phyloP scores from a whole-genome alignment of 2,113 vertebrate genomes.

The Phyllostomus hastatus region DNA sequence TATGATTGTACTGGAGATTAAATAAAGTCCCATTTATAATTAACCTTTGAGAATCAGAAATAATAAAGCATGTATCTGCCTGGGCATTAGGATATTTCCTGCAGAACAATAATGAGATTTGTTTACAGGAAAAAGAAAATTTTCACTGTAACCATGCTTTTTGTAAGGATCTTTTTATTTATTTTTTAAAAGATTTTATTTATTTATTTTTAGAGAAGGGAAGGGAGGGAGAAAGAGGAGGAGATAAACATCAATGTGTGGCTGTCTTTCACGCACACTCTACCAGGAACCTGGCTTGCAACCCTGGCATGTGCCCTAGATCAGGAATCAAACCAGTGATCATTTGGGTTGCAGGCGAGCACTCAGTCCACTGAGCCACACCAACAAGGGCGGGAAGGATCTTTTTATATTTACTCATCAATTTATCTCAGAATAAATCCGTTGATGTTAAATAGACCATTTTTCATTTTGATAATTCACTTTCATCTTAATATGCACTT shows the following conservation, averaged over 20 bases:
- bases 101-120: neutral
- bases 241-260: too few relatives aligned
- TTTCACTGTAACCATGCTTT: neutral
- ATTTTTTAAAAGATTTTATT: too few relatives aligned
- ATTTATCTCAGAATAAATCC: neutral
- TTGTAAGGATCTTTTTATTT: neutral
- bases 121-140: neutral
- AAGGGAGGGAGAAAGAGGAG: too few relatives aligned
- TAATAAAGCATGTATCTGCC: neutral
- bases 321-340: too few relatives aligned
- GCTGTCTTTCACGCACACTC: too few relatives aligned
- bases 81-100: neutral
- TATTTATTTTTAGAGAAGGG: too few relatives aligned
- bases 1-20: neutral
- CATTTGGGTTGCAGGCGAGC: too few relatives aligned
- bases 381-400: too few relatives aligned
- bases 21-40: neutral
- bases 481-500: neutral
- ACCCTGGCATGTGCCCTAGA: too few relatives aligned
- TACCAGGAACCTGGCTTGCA: too few relatives aligned
- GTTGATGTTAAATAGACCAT: neutral
- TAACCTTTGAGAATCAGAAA: constrained; percentile 23
- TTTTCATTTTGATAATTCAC: neutral
- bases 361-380: too few relatives aligned
- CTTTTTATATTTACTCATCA: neutral